Base-by-base conservation (phyloP, 2,797 vertebrate species). In the Gambelia wislizenii region DNA sequence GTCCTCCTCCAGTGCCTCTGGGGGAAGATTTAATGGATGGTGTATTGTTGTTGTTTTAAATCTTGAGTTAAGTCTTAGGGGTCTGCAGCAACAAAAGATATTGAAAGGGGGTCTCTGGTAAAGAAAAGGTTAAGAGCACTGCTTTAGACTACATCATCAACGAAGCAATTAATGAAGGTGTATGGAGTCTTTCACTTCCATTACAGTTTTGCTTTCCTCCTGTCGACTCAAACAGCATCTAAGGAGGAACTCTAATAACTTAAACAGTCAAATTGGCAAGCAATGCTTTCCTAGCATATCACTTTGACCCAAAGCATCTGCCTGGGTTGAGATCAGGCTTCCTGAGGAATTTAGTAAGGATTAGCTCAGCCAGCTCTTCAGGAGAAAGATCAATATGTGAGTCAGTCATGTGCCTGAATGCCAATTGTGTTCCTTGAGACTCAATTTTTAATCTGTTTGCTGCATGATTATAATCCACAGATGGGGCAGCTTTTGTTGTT, bases 331-430 rank as follows among this genome's bases (percentile, higher is more conserved):
- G n/a, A 70, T 84, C 42, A 69, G 39, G 72, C 84, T 76, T 89
- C 91, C 90, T 90, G 83, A 61, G 54, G 33, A 6, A 12, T 81
- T 90, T 86, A n/a, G 16, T 44, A 47, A 76, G 36, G 75, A 91
- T 89, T 84, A 83, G 5, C 20, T 82, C 52, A 74, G 59, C 83
- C 42, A 67, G 47, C 61, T 89, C 84, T 85, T 59, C 75, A 81
- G 22, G 78, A 49, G 61, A 86, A 91, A 91, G 44, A 85, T 84
- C 33, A 77, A 79, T 77, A 49, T 78, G 92, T 89, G 90, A 93
- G 20, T 91, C 52, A 49, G 69, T 36, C 91, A 90, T 42, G 92
- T 80, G 49, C 84, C 89, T 92, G 88, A 92, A 89, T 85, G 70
- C 84, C 91, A 94, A 69, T 76, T 83, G 87, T 54, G 1, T 89